Evolutionary conservation across 1,140 invertebrate genomes (phyloP).

Genomic region (Drosophila mayri): DNA sequence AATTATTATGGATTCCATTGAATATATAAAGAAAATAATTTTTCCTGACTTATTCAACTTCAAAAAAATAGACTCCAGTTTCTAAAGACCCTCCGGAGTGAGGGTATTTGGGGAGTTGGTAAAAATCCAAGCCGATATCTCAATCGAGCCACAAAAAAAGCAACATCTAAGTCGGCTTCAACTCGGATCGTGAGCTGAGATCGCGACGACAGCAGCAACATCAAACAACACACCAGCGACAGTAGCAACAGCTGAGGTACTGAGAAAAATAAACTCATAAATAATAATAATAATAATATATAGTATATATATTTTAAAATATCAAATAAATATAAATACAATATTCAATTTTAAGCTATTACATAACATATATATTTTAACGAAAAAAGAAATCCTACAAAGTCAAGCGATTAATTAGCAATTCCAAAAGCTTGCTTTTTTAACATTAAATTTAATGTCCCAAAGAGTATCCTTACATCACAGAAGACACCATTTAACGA

Average conservation of each 20-base stretch:
- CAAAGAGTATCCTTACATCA: background rate
- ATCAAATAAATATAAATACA: background rate
- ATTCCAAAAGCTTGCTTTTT: background rate
- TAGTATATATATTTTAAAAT: no score
- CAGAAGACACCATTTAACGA: background rate
- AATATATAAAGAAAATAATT: background rate
- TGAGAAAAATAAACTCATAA: background rate
- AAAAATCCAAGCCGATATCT: slow-evolving; percentile 40
- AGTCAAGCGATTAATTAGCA: background rate
- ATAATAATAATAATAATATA: no score
- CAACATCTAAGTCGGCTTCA: slow-evolving; percentile 49
- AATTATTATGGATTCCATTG: background rate
- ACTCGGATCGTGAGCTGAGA: slow-evolving; percentile 51
- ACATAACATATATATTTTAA: no score
- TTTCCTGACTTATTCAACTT: background rate
- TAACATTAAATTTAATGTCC: background rate
- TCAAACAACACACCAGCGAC: slow-evolving; percentile 21
- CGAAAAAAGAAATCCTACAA: background rate
- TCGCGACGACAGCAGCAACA: slow-evolving; percentile 35
- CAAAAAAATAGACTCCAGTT: background rate
- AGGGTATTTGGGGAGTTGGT: background rate
- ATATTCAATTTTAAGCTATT: no score
- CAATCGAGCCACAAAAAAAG: slow-evolving; percentile 55
- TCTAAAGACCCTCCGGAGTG: background rate
- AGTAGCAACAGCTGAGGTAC: slow-evolving; percentile 27